phyloP scores from a whole-genome alignment of 23 tunicate species.

The Halocynthia aurantium region DNA sequence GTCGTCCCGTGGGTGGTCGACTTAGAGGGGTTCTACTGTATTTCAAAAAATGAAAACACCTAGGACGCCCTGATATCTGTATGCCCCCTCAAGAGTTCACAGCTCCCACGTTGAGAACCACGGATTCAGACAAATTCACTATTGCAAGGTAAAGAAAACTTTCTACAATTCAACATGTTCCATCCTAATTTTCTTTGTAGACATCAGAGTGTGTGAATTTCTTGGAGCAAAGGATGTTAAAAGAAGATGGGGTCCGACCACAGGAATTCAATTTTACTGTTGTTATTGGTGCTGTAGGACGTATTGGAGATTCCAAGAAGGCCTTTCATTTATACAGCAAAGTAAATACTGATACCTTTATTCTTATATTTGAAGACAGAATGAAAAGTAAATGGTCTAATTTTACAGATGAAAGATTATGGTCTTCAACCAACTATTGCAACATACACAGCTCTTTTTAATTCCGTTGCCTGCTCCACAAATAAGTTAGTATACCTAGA shows the following conservation, averaged over 20 bases:
- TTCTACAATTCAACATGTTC: background rate
- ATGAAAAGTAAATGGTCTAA: too few relatives aligned
- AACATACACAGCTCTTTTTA: slow-evolving; percentile 64
- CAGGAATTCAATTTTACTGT: slow-evolving; percentile 68
- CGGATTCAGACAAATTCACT: background rate
- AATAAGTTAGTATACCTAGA: background rate
- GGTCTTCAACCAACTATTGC: slow-evolving; percentile 36
- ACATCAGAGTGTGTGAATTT: slow-evolving; percentile 58
- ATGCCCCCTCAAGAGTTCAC: too few relatives aligned
- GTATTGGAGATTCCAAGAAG: slow-evolving; percentile 45
- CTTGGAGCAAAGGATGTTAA: slow-evolving; percentile 53
- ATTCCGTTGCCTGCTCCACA: slow-evolving; percentile 50
- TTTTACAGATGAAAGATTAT: slow-evolving; percentile 30
- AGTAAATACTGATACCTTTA: slow-evolving; percentile 5
- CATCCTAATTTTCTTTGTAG: background rate
- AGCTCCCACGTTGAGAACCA: too few relatives aligned
- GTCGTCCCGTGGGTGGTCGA: too few relatives aligned
- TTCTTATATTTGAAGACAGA: background rate
- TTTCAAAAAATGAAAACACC: background rate
- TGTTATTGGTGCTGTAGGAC: slow-evolving; percentile 71
- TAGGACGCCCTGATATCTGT: background rate
- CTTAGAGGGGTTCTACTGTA: too few relatives aligned
- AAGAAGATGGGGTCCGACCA: slow-evolving; percentile 56
- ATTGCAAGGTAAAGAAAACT: background rate
- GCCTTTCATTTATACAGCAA: slow-evolving; percentile 45